Evolutionary conservation across 1,140 invertebrate genomes (phyloP).

Genomic region (Akabosia matsudoensis): DNA sequence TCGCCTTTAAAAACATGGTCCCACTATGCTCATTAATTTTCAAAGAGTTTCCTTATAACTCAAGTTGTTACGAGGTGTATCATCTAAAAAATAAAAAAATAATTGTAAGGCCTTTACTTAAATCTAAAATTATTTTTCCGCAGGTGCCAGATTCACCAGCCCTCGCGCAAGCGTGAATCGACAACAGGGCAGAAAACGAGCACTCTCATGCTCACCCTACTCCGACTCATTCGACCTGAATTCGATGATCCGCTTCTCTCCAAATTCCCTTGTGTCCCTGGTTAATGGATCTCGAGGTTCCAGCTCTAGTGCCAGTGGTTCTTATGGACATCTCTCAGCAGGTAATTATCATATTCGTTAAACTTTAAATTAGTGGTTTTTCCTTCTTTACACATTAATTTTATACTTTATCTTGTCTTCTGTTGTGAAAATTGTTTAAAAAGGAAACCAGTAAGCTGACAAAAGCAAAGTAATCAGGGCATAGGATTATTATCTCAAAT

Average conservation of each 20-base stretch:
- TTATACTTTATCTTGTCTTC: too few species aligned
- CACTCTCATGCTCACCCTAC: slow-evolving; percentile 89
- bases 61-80: too few species aligned
- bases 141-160: slow-evolving; percentile 70
- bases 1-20: too few species aligned
- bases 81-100: too few species aligned
- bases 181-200: slow-evolving; percentile 78
- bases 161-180: slow-evolving; percentile 57
- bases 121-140: too few species aligned
- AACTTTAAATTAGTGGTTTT: background rate
- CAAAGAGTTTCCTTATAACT: too few species aligned
- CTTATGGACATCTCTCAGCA: slow-evolving; percentile 89
- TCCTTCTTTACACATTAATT: background rate
- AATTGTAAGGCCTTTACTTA: too few species aligned
- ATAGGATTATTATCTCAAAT: too few species aligned
- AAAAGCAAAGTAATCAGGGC: too few species aligned
- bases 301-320: slow-evolving; percentile 71
- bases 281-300: slow-evolving; percentile 82
- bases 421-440: too few species aligned
- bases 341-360: slow-evolving; percentile 55
- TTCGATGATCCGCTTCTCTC: slow-evolving; percentile 90
- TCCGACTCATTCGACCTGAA: slow-evolving; percentile 91
- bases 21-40: too few species aligned
- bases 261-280: slow-evolving; percentile 85
- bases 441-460: too few species aligned